Evolutionary conservation across 1,140 invertebrate genomes (phyloP).

Genomic region (Drosophila sucinea): DNA sequence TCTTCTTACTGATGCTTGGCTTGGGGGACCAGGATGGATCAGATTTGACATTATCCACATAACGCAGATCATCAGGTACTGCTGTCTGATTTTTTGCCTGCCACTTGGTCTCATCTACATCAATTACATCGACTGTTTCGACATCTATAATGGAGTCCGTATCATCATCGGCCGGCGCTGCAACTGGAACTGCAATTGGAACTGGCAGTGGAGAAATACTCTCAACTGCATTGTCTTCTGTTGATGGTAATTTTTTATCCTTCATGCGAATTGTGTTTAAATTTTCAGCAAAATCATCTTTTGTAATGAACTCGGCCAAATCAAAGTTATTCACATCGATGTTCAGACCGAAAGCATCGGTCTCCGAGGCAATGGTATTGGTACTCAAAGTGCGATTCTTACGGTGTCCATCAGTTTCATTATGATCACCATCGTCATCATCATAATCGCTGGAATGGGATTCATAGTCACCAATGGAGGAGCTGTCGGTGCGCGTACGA

Average conservation of each 20-base stretch:
- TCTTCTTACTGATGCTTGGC: slow-evolving; percentile 41
- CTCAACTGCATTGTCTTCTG: neutral
- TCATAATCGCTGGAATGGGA: slow-evolving; percentile 81
- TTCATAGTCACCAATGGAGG: slow-evolving; percentile 80
- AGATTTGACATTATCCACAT: slow-evolving; percentile 70
- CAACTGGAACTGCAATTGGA: slow-evolving; percentile 6
- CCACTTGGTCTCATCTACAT: slow-evolving; percentile 51
- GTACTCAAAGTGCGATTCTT: slow-evolving; percentile 72
- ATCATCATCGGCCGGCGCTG: slow-evolving; percentile 61
- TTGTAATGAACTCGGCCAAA: slow-evolving; percentile 80
- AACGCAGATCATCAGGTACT: slow-evolving; percentile 50
- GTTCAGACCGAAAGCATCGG: slow-evolving; percentile 64
- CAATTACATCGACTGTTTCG: slow-evolving; percentile 74
- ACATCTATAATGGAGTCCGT: slow-evolving; percentile 79
- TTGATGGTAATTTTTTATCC: slow-evolving; percentile 14
- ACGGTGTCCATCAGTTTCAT: slow-evolving; percentile 30
- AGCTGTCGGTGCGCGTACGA: slow-evolving; percentile 78
- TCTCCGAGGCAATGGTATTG: slow-evolving; percentile 66
- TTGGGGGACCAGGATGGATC: slow-evolving; percentile 79
- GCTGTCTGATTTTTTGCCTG: slow-evolving; percentile 3
- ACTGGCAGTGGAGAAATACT: neutral
- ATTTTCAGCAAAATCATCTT: slow-evolving; percentile 72
- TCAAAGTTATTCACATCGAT: slow-evolving; percentile 79
- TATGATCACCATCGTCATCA: slow-evolving; percentile 43
- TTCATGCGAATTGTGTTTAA: slow-evolving; percentile 35